Base-by-base conservation (phyloP, 2,888 invertebrate genomes). In the Pyralis farinalis region DNA sequence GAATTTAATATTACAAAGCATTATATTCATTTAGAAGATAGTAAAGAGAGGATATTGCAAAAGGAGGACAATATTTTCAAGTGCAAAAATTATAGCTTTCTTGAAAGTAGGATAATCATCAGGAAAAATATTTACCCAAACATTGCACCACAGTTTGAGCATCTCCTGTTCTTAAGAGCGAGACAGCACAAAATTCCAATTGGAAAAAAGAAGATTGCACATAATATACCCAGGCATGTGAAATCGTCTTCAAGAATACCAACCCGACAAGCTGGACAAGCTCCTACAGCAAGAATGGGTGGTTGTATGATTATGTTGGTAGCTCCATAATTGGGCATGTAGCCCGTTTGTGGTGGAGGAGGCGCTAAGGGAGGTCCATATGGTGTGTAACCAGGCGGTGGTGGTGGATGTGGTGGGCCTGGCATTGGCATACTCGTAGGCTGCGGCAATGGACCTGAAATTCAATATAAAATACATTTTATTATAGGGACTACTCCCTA, bases 221-320 rank as follows among this genome's bases (percentile, higher is more conserved):
- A 96, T 40, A 94, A 83, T 8, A 97, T 89, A 42, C 97, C 97
- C 32, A 95, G 88, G 61, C 95, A 95, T 0, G 96, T 94, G 75
- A 94, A 97, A 66, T 96, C 95, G 58, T 97, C 96, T 80, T 97
- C 96, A 30, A 97, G 83, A 16, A 95, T 91, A 9, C 97, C 97
- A 44, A 97, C 95, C 53, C 97, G 90, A 68, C 97, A 97, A 1
- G 95, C 95, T 1, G 97, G 97, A 74, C 97, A 97, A 1, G 94
- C 96, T 0, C 96, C 96, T 0, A 97, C 94, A 0, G 96, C 87
- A 47, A 97, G 94, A 27, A 97, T 95, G 47, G 95, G 94, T 2
- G 94, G 93, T 36, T 93, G 92, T 48, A 94, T 92, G 42, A 93
- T 91, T 12, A 94, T 90, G 35, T 84, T 91, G 4, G 88, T 87